Evolutionary conservation across 2,888 invertebrate genomes (phyloP).

Genomic region (Agrotis clavis): DNA sequence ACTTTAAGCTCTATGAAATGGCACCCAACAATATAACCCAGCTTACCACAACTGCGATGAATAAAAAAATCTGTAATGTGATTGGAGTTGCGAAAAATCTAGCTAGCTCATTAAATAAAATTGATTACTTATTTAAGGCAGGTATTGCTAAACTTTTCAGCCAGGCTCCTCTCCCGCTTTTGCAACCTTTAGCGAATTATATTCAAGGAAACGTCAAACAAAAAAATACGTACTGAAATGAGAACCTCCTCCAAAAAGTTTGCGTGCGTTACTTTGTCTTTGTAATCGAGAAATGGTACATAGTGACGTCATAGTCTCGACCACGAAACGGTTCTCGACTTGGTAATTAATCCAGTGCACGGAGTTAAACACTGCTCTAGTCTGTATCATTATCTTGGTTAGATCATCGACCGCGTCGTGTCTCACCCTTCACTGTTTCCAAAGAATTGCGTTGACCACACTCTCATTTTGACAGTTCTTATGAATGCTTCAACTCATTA

Average conservation of each 20-base stretch:
- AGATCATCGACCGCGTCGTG: constrained; percentile 68
- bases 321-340: constrained; percentile 46
- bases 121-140: constrained; percentile 11
- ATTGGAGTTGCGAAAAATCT: constrained; percentile 9
- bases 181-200: constrained; percentile 22
- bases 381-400: constrained; percentile 63
- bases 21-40: background rate
- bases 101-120: constrained; percentile 14
- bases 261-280: constrained; percentile 18
- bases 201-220: constrained; percentile 23
- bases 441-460: constrained; percentile 30
- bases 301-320: constrained; percentile 48
- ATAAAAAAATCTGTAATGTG: background rate
- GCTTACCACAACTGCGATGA: background rate
- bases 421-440: constrained; percentile 49
- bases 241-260: constrained; percentile 14
- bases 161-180: constrained; percentile 20
- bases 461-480: constrained; percentile 28
- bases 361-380: constrained; percentile 46
- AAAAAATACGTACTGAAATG: no score
- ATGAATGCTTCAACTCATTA: constrained; percentile 5
- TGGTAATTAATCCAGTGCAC: constrained; percentile 50
- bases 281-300: constrained; percentile 23
- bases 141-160: constrained; percentile 21
- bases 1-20: background rate